Evolutionary conservation across 2,888 invertebrate species (phyloP), one percentile per base, ranked within the genome.

Genomic region (Catocala fraxini): DNA sequence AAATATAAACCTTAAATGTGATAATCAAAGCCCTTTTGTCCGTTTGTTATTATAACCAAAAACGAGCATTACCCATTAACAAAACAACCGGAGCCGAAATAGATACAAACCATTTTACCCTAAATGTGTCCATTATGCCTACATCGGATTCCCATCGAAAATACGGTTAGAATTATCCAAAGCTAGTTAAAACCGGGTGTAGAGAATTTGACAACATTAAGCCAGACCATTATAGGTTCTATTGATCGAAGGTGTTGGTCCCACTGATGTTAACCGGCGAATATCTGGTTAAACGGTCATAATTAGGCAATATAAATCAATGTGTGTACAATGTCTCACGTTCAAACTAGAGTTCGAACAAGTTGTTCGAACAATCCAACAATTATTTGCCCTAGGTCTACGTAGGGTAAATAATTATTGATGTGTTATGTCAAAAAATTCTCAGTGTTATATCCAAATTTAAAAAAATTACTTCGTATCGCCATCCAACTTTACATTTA

Each of bases 91-190:
- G 11, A 33, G 12, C 51, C 56, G 15, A 54, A 60, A 49, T 49
- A 60, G 47, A 47, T 7, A 46, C 58, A 73, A 73, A 63, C 42
- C 70, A 58, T 59, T 60, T 46, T 59, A 51, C 53, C 48, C 56
- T 52, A 55, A 73, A 77, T 65, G 65, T 51, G 33, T 41, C 68
- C 61, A 61, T 73, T 65, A 65, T 13, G 53, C 56, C 53, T 63
- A 59, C 63, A 69, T 67, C 65, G 55, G 60, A 74, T 64, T 67
- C 58, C 51, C 59, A 74, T 71, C 42, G 69, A 69, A 74, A 73
- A 69, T 67, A 60, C 59, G 65, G 56, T 67, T 63, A 59, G 63
- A 75, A 65, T 74, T 65, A 70, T 51, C 65, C 54, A n/a, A 62
- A 54, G 56, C 56, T 53, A 59, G 51, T 49, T 61, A 63, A 71